Evolutionary conservation across 2,113 vertebrate species (phyloP).

Genomic region (Petrocephalus microphthalmus): DNA sequence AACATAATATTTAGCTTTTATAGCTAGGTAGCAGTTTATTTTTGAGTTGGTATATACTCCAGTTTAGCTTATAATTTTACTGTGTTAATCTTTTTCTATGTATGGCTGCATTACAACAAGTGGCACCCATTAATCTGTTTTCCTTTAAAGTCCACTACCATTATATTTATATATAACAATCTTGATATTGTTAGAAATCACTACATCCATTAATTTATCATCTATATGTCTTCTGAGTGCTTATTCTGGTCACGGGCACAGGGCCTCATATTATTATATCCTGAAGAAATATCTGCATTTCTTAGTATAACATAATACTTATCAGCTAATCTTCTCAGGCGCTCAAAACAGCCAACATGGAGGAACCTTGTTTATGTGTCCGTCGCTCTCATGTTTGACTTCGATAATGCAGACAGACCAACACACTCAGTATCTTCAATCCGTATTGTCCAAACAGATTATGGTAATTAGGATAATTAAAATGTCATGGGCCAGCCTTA

Average conservation of each 20-base stretch:
- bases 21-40: background rate
- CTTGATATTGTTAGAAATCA: background rate
- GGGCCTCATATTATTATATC: background rate
- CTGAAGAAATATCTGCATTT: background rate
- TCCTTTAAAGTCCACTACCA: background rate
- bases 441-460: background rate
- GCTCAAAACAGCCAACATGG: background rate
- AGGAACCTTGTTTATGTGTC: background rate
- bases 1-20: background rate
- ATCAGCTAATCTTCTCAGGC: background rate
- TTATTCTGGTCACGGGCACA: background rate
- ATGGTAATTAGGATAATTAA: background rate
- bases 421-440: background rate
- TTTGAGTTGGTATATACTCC: background rate
- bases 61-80: background rate
- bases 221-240: background rate
- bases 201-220: background rate
- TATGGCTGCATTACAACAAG: background rate
- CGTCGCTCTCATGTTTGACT: background rate
- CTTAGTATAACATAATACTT: background rate
- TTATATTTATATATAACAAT: background rate
- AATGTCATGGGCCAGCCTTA: background rate
- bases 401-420: background rate
- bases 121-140: background rate
- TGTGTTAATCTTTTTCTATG: background rate